These are phyloP conservation scores for Hemichromis elongatus DNA, from an alignment of 2,113 vertebrate species.

Conservation along the genomic window DNA sequence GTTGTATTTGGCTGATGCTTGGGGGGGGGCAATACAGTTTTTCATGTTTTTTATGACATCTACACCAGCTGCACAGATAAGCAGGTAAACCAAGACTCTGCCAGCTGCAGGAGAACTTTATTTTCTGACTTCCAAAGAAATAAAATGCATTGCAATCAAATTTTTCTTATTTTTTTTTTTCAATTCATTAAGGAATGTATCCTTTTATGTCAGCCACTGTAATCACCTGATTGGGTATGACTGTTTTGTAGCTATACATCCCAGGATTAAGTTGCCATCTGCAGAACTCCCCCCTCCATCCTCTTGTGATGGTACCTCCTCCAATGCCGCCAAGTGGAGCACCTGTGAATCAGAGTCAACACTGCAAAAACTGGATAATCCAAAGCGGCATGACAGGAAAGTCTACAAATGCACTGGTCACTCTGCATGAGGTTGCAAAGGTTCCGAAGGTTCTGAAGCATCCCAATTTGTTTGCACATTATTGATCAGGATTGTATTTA, in stretches of 20 bases:
- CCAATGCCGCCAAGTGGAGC: conserved; percentile 92
- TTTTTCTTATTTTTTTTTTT: background rate
- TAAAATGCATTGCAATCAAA: background rate
- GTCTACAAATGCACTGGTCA: background rate
- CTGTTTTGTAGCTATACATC: conserved; percentile 87
- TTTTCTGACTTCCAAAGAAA: background rate
- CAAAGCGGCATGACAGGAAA: background rate
- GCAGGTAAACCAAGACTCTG: background rate
- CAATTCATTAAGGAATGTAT: background rate
- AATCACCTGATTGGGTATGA: conserved; percentile 85
- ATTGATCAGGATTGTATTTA: background rate
- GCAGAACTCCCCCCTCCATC: conserved; percentile 94
- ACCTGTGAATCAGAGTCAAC: conserved; percentile 65
- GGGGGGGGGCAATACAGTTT: background rate
- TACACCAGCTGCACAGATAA: background rate
- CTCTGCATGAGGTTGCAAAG: background rate
- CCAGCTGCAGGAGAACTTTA: background rate
- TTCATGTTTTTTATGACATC: background rate
- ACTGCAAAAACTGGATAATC: background rate
- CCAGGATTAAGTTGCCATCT: conserved; percentile 95
- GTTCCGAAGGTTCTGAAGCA: background rate
- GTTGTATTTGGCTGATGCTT: too few species aligned
- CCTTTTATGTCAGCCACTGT: background rate
- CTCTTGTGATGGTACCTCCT: conserved; percentile 91
- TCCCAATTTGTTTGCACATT: background rate